phyloP scores from a whole-genome alignment of 2,113 vertebrate species.

The Boulengeromyrus knoepffleri region DNA sequence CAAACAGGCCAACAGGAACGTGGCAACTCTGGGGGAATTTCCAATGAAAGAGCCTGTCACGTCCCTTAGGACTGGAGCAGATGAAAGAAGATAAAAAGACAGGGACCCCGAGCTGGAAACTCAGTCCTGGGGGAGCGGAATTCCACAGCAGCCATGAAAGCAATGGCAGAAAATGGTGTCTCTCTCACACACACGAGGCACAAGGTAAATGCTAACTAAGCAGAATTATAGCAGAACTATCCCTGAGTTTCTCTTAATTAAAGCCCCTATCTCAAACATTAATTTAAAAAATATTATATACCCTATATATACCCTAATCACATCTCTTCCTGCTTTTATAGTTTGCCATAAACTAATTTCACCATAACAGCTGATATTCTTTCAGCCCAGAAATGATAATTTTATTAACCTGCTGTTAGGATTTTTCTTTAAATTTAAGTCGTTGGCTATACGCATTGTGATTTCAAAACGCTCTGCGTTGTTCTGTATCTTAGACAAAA shows the following conservation, averaged over 20 bases:
- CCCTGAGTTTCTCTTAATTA: background rate
- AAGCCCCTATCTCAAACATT: background rate
- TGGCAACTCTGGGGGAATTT: background rate
- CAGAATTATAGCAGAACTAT: background rate
- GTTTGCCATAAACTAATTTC: background rate
- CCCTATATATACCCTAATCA: background rate
- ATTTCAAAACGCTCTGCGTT: slow-evolving; percentile 12
- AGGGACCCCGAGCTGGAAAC: slow-evolving; percentile 8
- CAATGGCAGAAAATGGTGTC: background rate
- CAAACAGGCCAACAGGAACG: background rate
- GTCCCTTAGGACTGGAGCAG: slow-evolving; percentile 14
- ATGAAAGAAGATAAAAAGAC: slow-evolving; percentile 27
- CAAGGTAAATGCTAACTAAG: background rate
- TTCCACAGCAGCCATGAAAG: slow-evolving; percentile 8
- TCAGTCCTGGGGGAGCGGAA: slow-evolving; percentile 25
- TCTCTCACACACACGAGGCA: background rate
- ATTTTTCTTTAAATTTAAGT: background rate
- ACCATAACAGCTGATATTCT: background rate
- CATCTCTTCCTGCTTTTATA: background rate
- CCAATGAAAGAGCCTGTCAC: background rate
- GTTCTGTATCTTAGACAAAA: background rate
- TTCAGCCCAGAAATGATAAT: background rate
- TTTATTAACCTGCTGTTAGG: background rate
- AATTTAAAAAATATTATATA: background rate
- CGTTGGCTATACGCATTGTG: background rate